Conservation (phyloP, 2,797 vertebrate species). For the Oryzias sinensis region DNA sequence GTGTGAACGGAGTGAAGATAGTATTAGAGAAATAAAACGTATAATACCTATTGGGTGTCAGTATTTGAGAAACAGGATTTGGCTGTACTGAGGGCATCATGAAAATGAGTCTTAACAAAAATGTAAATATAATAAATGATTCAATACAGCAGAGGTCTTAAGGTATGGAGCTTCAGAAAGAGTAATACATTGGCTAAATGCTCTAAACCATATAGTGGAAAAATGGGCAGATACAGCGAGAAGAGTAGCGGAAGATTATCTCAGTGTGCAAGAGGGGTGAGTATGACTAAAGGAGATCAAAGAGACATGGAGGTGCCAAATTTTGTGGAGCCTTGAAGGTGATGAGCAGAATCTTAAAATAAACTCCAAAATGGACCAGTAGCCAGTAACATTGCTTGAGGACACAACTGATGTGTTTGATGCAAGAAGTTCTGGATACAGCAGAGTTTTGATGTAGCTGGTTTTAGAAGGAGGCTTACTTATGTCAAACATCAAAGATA, state of each 20-base stretch:
- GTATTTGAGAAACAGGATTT: too few relatives aligned
- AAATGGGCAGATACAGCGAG: not conserved
- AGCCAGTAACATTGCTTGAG: not conserved
- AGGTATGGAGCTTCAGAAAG: not conserved
- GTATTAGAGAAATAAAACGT: too few relatives aligned
- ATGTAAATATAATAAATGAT: too few relatives aligned
- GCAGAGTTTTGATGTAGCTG: too few relatives aligned
- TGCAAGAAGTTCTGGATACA: not conserved
- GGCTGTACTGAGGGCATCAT: too few relatives aligned
- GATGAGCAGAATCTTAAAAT: not conserved
- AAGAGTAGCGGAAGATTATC: not conserved
- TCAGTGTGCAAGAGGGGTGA: not conserved
- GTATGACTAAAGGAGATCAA: not conserved
- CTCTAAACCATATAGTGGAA: not conserved
- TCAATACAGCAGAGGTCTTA: not conserved
- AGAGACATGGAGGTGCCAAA: not conserved
- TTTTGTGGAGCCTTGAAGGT: not conserved
- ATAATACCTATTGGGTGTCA: too few relatives aligned
- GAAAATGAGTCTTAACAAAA: too few relatives aligned
- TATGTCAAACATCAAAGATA: too few relatives aligned
- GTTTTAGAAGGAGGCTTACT: too few relatives aligned
- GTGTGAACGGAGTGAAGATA: too few relatives aligned
- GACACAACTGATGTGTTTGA: not conserved
- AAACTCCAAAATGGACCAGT: not conserved
- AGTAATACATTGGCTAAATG: not conserved